A percentile compares a stretch with the other conserved stretches of the same genome.
These are phyloP conservation scores for Dromius quadrimaculatus DNA, from an alignment of 2,888 invertebrate genomes.

Conservation along the genomic window DNA sequence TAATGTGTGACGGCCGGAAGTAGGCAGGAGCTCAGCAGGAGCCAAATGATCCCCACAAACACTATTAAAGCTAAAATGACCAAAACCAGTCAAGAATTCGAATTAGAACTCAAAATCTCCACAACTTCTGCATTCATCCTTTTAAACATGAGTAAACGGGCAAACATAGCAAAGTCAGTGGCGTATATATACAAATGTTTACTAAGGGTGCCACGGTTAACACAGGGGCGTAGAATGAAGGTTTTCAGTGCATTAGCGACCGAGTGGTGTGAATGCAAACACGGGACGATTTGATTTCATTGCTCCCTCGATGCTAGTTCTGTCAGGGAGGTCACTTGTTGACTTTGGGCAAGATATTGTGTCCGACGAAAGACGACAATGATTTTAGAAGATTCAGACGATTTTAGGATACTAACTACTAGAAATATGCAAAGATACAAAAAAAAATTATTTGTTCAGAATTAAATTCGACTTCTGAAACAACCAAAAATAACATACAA, in stretches of 20 bases:
- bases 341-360: conserved; percentile 4
- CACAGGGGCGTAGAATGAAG: conserved; percentile 33
- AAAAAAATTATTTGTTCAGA: too few relatives aligned
- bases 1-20: conserved; percentile 60
- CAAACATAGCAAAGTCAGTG: conserved; percentile 19
- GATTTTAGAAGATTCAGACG: too few relatives aligned
- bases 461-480: too few relatives aligned
- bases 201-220: neutral
- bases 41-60: conserved; percentile 30
- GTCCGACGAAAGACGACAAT: too few relatives aligned
- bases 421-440: too few relatives aligned
- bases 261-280: conserved; percentile 52
- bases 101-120: neutral
- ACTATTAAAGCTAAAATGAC: neutral
- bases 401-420: too few relatives aligned
- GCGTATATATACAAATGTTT: conserved; percentile 24
- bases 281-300: conserved; percentile 38
- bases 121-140: neutral
- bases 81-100: neutral
- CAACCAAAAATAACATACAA: too few relatives aligned
- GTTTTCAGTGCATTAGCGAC: conserved; percentile 46
- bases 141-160: conserved; percentile 13
- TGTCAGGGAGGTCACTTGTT: conserved; percentile 38
- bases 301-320: conserved; percentile 15
- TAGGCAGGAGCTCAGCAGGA: conserved; percentile 29